Percentiles rank a stretch among this genome's conserved stretches.
These are phyloP conservation scores for Magallana nippona DNA, from an alignment of 2,888 invertebrate genomes.

Conservation along the genomic window DNA sequence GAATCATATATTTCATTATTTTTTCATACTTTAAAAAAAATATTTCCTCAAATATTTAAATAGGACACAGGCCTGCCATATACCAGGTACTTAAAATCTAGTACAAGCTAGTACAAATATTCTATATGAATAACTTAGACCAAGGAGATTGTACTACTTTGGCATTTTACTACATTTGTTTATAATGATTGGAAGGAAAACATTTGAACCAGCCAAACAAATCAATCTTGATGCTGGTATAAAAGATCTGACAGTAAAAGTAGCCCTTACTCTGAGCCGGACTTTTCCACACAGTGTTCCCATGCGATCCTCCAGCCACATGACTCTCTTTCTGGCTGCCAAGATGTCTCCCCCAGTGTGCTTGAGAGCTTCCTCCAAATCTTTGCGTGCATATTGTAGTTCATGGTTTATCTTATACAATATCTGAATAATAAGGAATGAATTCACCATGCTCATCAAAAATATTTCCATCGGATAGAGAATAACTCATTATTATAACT, in stretches of 20 bases:
- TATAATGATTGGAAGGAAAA: too few relatives aligned
- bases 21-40: too few relatives aligned
- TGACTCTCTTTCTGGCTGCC: constrained; percentile 74
- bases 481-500: background rate
- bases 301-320: constrained; percentile 77
- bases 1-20: too few relatives aligned
- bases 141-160: too few relatives aligned
- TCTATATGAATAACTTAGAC: too few relatives aligned
- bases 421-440: constrained; percentile 60
- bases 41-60: too few relatives aligned
- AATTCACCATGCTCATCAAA: background rate
- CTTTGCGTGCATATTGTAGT: constrained; percentile 70
- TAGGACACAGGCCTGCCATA: too few relatives aligned
- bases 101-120: too few relatives aligned
- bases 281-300: constrained; percentile 71
- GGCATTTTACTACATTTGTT: too few relatives aligned
- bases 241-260: background rate
- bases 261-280: constrained; percentile 61
- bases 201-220: too few relatives aligned
- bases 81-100: too few relatives aligned
- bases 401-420: constrained; percentile 74
- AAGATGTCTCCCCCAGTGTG: constrained; percentile 69
- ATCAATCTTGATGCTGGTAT: background rate
- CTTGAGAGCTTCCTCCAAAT: constrained; percentile 71
- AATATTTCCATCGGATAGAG: background rate